phyloP scores from a whole-genome alignment of 2,888 invertebrate genomes.

The Drosophila differens region DNA sequence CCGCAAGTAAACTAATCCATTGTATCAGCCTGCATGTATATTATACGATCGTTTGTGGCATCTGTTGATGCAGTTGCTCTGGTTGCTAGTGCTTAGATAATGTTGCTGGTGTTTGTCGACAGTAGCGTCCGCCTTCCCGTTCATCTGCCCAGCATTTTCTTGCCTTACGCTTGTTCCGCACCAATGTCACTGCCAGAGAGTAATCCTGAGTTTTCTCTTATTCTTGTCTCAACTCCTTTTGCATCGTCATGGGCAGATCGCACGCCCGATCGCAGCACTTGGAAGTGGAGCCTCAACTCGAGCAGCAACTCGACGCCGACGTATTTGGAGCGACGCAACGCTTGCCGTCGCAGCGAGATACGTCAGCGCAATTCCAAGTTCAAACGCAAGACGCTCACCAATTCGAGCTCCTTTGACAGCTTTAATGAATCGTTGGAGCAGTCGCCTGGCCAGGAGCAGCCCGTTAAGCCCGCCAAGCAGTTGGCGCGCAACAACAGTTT shows the following conservation, averaged over 20 bases:
- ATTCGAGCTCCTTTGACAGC: constrained; percentile 83
- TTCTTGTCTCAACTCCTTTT: background rate
- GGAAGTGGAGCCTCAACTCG: constrained; percentile 87
- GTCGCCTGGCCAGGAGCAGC: constrained; percentile 42
- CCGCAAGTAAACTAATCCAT: background rate
- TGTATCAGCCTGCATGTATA: constrained; percentile 12
- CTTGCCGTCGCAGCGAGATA: constrained; percentile 88
- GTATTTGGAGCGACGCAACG: constrained; percentile 94
- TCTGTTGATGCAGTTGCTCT: constrained; percentile 16
- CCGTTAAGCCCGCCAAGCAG: constrained; percentile 50
- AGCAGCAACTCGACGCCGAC: constrained; percentile 92
- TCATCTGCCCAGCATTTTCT: constrained; percentile 38
- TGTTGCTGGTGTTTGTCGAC: constrained; percentile 47
- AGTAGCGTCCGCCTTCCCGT: constrained; percentile 5
- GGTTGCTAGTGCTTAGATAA: constrained; percentile 52
- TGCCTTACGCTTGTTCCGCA: constrained; percentile 10
- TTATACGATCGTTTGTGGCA: background rate
- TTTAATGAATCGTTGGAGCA: constrained; percentile 79
- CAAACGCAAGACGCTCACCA: constrained; percentile 84
- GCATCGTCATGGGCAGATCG: constrained; percentile 76
- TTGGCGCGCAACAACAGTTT: constrained; percentile 75
- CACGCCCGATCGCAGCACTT: constrained; percentile 85
- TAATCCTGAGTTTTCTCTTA: constrained; percentile 12
- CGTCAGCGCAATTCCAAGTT: constrained; percentile 84
- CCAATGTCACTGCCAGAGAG: constrained; percentile 12